Base-by-base conservation (phyloP, 2,888 invertebrate species). In the Panorpa germanica region DNA sequence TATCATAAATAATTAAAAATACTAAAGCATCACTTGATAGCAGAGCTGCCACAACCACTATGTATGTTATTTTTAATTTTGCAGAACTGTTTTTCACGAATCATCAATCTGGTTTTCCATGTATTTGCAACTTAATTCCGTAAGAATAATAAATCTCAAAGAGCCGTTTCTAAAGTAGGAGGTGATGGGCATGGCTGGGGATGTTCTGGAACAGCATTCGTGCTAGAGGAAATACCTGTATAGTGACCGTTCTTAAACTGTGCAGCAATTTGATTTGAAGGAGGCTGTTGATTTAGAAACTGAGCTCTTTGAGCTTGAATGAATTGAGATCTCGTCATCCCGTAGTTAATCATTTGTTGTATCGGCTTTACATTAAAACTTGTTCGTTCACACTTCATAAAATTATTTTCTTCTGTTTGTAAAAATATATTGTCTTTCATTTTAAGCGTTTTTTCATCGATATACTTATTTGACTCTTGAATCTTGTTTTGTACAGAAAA, bases 91-190 rank as follows among this genome's bases (percentile, higher is more conserved):
- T n/a, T n/a, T n/a, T n/a, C n/a, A n/a, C n/a, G n/a, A n/a, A n/a
- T n/a, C n/a, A n/a, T n/a, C n/a, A n/a, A n/a, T n/a, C n/a, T n/a
- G n/a, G n/a, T n/a, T n/a, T 14, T 10, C 25, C 13, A 5, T 14
- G 19, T 18, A 17, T 17, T 7, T 10, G 24, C 21, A 29, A 15
- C 6, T 30, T 24, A 30, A 11, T 18, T n/a, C 11, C 7, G n/a
- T n/a, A n/a, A n/a, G n/a, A n/a, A n/a, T n/a, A n/a, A n/a, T n/a
- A n/a, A n/a, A 31, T 32, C 60, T 61, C 61, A 61, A 59, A 70
- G 68, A 35, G 70, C 66, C 35, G 70, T 70, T 57, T 70, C 70
- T 41, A 70, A 53, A 8, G 69, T 63, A 25, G 61, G 59, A 10
- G 65, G 63, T 24, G 62, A 51, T 30, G 49, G 45, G 28, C 47